phyloP scores from a whole-genome alignment of 2,888 invertebrate genomes.

The Blomia tropicalis region DNA sequence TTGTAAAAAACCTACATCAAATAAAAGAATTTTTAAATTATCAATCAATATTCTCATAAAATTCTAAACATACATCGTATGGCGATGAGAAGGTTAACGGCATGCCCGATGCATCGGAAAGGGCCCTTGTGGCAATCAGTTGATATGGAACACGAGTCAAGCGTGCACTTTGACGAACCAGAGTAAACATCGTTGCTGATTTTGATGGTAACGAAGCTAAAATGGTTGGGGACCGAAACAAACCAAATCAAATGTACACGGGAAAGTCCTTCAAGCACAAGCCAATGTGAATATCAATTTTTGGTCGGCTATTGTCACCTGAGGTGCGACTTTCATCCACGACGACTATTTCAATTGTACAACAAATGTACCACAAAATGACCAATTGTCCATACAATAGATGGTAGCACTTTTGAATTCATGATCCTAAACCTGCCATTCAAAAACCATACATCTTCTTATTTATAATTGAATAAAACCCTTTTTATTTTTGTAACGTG shows the following conservation, averaged over 20 bases:
- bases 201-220: too few relatives aligned
- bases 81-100: slow-evolving; percentile 77
- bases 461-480: too few relatives aligned
- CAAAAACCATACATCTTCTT: too few relatives aligned
- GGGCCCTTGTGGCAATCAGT: background rate
- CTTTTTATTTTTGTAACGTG: too few relatives aligned
- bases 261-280: background rate
- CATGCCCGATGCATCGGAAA: slow-evolving; percentile 44
- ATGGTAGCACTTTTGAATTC: too few relatives aligned
- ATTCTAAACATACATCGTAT: slow-evolving; percentile 50
- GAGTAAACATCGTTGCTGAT: background rate
- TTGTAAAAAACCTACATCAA: slow-evolving; percentile 65
- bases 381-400: too few relatives aligned
- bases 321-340: too few relatives aligned
- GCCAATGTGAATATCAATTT: background rate
- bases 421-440: too few relatives aligned
- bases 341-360: too few relatives aligned
- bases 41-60: background rate
- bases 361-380: too few relatives aligned
- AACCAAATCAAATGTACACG: background rate
- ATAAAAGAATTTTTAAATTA: slow-evolving; percentile 11
- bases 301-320: too few relatives aligned
- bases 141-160: background rate
- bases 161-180: background rate
- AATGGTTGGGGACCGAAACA: too few relatives aligned